A percentile compares a stretch with the other conserved stretches of the same genome.
phyloP scores from a whole-genome alignment of 1,140 invertebrate species.

The Penaeus vannamei region DNA sequence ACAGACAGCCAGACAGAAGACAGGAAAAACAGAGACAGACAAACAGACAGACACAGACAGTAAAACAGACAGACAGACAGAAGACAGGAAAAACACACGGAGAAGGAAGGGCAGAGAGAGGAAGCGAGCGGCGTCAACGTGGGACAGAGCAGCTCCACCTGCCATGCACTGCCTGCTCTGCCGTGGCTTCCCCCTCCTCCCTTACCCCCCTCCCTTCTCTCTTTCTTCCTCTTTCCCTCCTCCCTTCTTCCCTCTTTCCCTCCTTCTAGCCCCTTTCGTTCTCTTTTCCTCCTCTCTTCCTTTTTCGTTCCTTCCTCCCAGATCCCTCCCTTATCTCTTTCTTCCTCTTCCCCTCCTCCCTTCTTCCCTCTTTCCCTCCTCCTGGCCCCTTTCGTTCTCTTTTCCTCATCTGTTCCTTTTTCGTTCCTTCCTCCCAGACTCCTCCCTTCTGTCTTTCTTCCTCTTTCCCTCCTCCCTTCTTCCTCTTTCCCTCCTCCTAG shows the following conservation, averaged over 20 bases:
- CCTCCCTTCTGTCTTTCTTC: not conserved
- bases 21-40: not conserved
- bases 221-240: not conserved
- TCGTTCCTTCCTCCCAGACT: not conserved
- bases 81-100: constrained; percentile 8
- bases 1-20: not conserved
- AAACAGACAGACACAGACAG: not conserved
- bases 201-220: not conserved
- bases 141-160: not conserved
- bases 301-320: too few relatives aligned
- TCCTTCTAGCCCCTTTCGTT: not conserved
- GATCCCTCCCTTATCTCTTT: too few relatives aligned
- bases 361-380: not conserved
- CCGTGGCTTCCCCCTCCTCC: not conserved
- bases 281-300: not conserved
- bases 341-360: not conserved
- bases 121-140: not conserved
- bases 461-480: not conserved
- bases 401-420: too few relatives aligned
- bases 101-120: constrained; percentile 24
- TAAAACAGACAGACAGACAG: not conserved
- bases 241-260: not conserved
- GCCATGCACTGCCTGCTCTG: not conserved
- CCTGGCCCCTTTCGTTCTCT: not conserved
- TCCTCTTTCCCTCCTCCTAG: too few relatives aligned